These are phyloP conservation scores for Bombycilla garrulus DNA, from an alignment of 2,113 vertebrate species.

Conservation along the genomic window DNA sequence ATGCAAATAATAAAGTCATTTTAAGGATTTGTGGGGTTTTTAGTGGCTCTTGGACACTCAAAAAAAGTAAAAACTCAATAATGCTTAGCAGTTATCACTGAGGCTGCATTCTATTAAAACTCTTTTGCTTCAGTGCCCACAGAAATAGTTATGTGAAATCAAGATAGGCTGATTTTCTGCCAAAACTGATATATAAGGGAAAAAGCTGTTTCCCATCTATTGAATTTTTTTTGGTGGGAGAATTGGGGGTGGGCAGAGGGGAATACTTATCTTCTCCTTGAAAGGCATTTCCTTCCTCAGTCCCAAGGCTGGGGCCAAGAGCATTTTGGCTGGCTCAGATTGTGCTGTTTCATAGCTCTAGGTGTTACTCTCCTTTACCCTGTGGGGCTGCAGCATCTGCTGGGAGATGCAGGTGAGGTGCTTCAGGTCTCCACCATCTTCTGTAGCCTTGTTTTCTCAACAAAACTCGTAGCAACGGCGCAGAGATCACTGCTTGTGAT, in stretches of 20 bases:
- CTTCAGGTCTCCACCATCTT: not conserved
- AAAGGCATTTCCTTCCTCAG: not conserved
- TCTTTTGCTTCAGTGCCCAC: not conserved
- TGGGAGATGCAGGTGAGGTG: not conserved
- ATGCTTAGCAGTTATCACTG: not conserved
- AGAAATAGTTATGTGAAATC: not conserved
- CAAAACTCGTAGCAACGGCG: not conserved
- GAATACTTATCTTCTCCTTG: not conserved
- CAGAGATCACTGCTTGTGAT: not conserved
- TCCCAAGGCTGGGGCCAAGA: rapidly evolving
- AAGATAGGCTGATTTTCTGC: not conserved
- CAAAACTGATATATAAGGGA: not conserved
- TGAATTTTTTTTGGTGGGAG: not conserved
- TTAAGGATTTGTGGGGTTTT: rapidly evolving
- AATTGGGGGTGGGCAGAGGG: not conserved
- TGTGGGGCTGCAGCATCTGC: not conserved
- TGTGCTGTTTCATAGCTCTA: not conserved
- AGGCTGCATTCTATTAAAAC: not conserved
- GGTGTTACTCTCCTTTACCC: not conserved
- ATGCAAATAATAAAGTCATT: not conserved
- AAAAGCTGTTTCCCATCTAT: not conserved
- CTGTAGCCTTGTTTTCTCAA: not conserved
- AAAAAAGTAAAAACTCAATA: not conserved
- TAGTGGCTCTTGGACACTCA: not conserved
- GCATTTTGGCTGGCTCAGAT: not conserved